Percentiles rank a stretch among this genome's conserved stretches.
Conservation (phyloP, 2,113 vertebrate genomes). For the Lucifuga dentata region DNA sequence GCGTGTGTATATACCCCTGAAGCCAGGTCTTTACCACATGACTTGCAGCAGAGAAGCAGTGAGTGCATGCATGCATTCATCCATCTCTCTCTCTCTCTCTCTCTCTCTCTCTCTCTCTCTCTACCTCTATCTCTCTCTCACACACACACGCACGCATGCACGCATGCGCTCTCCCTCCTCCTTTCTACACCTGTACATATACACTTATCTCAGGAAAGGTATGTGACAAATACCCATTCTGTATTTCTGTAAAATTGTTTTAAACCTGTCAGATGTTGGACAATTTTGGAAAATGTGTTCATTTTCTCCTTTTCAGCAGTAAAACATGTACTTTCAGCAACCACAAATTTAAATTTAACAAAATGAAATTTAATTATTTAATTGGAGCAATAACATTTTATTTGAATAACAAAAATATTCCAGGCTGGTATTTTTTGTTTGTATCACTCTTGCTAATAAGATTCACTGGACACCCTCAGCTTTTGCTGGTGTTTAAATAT, state of each 20-base stretch:
- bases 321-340: too few species aligned
- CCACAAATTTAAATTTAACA: too few species aligned
- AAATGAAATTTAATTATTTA: too few species aligned
- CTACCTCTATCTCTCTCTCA: not conserved
- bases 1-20: slow-evolving; percentile 23
- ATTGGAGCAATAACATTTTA: too few species aligned
- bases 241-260: too few species aligned
- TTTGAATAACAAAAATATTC: not conserved
- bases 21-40: slow-evolving; percentile 47
- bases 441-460: not conserved
- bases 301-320: too few species aligned
- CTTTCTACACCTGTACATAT: not conserved
- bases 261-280: too few species aligned
- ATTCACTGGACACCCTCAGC: not conserved
- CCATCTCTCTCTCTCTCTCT: not conserved
- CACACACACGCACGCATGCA: not conserved
- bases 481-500: slow-evolving; percentile 26
- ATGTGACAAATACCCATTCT: too few species aligned
- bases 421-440: not conserved
- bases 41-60: slow-evolving; percentile 3
- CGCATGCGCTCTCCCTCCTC: too few species aligned
- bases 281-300: too few species aligned
- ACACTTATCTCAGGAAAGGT: too few species aligned
- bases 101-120: not conserved
- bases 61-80: not conserved